phyloP scores from a whole-genome alignment of 2,888 invertebrate species.

The Coenonympha glycerion region DNA sequence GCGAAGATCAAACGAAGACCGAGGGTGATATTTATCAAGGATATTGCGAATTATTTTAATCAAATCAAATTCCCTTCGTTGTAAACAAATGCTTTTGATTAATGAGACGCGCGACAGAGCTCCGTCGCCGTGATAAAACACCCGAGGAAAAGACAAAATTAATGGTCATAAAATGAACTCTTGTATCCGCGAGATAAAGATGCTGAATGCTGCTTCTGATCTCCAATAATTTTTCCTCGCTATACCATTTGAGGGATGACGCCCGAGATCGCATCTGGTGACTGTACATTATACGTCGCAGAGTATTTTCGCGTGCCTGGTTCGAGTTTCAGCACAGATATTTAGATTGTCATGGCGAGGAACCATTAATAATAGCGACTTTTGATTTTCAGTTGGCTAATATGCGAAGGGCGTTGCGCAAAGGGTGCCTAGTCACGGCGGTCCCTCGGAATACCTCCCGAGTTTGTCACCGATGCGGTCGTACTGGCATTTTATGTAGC shows the following conservation, averaged over 20 bases:
- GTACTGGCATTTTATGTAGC: slow-evolving; percentile 71
- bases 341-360: slow-evolving; percentile 70
- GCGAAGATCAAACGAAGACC: slow-evolving; percentile 74
- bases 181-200: slow-evolving; percentile 74
- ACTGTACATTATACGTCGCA: slow-evolving; percentile 59
- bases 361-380: slow-evolving; percentile 74
- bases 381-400: slow-evolving; percentile 73
- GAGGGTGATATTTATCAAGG: slow-evolving; percentile 77
- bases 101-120: slow-evolving; percentile 76
- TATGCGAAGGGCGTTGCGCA: slow-evolving; percentile 64
- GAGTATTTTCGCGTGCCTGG: slow-evolving; percentile 59
- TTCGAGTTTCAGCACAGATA: slow-evolving; percentile 61
- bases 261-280: slow-evolving; percentile 66
- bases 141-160: slow-evolving; percentile 73
- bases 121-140: slow-evolving; percentile 74
- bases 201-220: slow-evolving; percentile 72
- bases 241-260: slow-evolving; percentile 67
- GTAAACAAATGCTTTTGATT: slow-evolving; percentile 77
- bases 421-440: slow-evolving; percentile 65
- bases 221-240: slow-evolving; percentile 70
- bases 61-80: slow-evolving; percentile 77
- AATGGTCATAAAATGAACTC: slow-evolving; percentile 77
- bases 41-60: slow-evolving; percentile 77
- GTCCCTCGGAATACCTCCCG: slow-evolving; percentile 67
- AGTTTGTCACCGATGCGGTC: slow-evolving; percentile 71